These are phyloP conservation scores for Heliocidaris erythrogramma DNA, from an alignment of 35 echinoderm and acorn worm species.

Conservation along the genomic window DNA sequence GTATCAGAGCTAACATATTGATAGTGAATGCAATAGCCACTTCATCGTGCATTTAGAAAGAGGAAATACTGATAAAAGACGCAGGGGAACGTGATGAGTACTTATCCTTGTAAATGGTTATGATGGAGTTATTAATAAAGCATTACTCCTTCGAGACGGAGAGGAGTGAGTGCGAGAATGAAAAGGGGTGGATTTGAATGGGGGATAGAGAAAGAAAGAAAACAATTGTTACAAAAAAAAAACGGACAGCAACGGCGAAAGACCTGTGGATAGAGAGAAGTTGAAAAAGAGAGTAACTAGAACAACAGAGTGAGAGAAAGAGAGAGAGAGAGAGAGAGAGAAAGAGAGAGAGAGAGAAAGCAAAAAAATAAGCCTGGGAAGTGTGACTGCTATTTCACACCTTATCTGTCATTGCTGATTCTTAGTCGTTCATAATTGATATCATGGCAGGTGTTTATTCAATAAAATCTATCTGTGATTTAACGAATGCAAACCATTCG, in stretches of 20 bases:
- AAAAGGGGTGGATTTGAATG: not conserved
- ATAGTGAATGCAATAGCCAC: not conserved
- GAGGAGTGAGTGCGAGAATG: not conserved
- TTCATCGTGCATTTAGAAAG: not conserved
- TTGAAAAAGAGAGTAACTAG: not conserved
- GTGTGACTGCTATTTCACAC: not conserved
- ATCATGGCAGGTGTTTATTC: not conserved
- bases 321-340: not conserved
- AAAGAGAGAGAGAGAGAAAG: not conserved
- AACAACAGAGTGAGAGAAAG: too few species aligned
- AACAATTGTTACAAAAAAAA: not conserved
- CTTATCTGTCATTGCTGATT: not conserved
- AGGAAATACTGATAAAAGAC: not conserved
- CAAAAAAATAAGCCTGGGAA: not conserved
- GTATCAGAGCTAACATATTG: too few species aligned
- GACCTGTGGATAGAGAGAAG: not conserved
- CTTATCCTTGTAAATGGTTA: not conserved
- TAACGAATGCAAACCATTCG: not conserved
- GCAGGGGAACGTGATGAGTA: not conserved
- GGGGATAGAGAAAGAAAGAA: not conserved
- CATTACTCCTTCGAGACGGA: not conserved
- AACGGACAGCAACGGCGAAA: not conserved
- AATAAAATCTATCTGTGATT: not conserved
- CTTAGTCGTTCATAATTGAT: not conserved
- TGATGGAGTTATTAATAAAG: not conserved